These are phyloP conservation scores for Arbacia lixula DNA, from an alignment of 53 echinoderm and acorn worm genomes.

Conservation along the genomic window DNA sequence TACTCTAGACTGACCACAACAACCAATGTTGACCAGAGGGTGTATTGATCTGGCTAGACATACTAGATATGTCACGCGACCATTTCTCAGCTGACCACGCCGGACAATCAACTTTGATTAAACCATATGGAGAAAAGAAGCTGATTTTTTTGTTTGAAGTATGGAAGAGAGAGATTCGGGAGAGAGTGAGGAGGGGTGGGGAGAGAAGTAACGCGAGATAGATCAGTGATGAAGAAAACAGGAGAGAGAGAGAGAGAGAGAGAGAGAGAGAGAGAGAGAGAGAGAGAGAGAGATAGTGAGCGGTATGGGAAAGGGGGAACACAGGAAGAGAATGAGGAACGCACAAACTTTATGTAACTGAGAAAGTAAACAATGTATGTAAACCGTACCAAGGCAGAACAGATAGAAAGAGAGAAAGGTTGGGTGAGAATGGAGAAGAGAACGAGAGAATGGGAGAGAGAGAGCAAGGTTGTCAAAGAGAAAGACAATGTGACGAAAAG, in stretches of 20 bases:
- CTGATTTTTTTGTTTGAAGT: too few relatives aligned
- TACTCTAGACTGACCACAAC: too few relatives aligned
- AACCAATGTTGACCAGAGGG: too few relatives aligned
- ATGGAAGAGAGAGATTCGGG: neutral
- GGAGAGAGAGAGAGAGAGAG: neutral
- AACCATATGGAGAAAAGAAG: too few relatives aligned
- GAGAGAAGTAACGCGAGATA: neutral
- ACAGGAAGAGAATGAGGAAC: neutral
- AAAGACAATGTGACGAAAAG: neutral
- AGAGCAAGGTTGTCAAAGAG: neutral
- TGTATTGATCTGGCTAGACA: too few relatives aligned
- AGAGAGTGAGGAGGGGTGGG: neutral
- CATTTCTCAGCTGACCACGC: too few relatives aligned
- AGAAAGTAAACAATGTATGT: too few relatives aligned
- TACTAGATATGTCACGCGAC: too few relatives aligned
- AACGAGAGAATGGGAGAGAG: neutral
- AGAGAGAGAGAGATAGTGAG: neutral
- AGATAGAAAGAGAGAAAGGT: neutral
- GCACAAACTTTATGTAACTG: too few relatives aligned
- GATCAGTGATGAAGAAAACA: neutral
- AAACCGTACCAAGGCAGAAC: too few relatives aligned
- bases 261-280: neutral
- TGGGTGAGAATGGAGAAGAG: neutral
- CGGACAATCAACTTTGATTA: too few relatives aligned
- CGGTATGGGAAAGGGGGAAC: neutral